Conservation (phyloP, 2,797 vertebrate species). For the Rhinophrynus dorsalis region DNA sequence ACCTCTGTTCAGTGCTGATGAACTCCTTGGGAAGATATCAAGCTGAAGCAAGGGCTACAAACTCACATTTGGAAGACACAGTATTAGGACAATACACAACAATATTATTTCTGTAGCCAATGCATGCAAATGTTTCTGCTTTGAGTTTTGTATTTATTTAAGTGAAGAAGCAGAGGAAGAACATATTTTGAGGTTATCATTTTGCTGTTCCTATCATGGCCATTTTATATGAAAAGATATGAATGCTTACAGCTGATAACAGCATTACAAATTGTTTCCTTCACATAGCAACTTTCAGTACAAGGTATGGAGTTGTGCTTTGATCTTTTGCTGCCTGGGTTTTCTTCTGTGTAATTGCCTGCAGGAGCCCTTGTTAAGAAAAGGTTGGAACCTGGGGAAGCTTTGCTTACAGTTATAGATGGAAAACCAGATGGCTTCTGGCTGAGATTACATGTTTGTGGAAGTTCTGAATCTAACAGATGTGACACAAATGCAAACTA, state of each 20-base stretch:
- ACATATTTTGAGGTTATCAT: not conserved
- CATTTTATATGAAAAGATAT: constrained; percentile 9
- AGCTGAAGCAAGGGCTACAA: too few species aligned
- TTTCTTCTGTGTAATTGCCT: constrained; percentile 34
- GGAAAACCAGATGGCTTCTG: constrained; percentile 40
- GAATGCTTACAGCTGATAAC: constrained; percentile 14
- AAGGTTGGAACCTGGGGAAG: constrained; percentile 7
- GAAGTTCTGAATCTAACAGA: constrained; percentile 20
- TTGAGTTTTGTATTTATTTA: too few species aligned
- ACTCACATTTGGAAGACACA: too few species aligned
- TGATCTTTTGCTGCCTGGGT: constrained; percentile 36
- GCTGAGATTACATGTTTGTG: constrained; percentile 32
- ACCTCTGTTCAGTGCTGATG: too few species aligned
- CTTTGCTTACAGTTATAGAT: constrained; percentile 37
- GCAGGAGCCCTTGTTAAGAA: constrained; percentile 40
- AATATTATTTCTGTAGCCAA: too few species aligned
- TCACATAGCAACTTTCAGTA: constrained; percentile 20
- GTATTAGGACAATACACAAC: too few species aligned
- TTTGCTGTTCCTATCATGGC: not conserved
- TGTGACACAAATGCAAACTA: constrained; percentile 26
- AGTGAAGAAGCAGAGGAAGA: too few species aligned
- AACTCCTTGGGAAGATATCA: too few species aligned
- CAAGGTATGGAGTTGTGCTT: constrained; percentile 28
- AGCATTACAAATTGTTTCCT: constrained; percentile 40
- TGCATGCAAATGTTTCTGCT: too few species aligned